Percentiles rank a stretch among this genome's conserved stretches.
Conservation (phyloP, 2,888 invertebrate species). For the Imbricaverruca yamaguchii region DNA sequence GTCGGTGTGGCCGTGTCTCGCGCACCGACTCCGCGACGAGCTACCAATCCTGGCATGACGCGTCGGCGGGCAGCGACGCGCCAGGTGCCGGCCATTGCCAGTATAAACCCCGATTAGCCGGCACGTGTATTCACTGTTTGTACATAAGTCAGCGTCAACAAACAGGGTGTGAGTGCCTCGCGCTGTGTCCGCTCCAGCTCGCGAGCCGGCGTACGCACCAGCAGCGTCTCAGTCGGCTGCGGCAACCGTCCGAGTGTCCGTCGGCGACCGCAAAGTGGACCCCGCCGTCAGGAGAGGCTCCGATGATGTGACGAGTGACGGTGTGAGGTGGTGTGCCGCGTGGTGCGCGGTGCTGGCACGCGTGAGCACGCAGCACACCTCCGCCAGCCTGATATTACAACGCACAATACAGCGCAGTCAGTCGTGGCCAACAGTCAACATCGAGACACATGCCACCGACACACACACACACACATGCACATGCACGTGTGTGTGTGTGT, state of each 20-base stretch:
- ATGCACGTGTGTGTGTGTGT: no score
- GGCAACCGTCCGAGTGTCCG: no score
- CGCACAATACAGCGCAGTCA: neutral
- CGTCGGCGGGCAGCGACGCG: no score
- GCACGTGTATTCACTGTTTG: slow-evolving; percentile 2
- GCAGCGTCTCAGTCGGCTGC: no score
- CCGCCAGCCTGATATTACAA: neutral
- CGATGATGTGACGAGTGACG: neutral
- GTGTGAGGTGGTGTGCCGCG: neutral
- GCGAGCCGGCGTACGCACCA: neutral
- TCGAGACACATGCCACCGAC: neutral
- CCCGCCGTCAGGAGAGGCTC: neutral
- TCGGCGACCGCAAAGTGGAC: no score
- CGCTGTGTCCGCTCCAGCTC: neutral
- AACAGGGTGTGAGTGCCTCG: neutral
- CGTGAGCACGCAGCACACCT: no score
- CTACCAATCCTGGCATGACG: neutral
- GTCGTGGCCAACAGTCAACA: neutral
- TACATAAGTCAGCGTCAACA: neutral
- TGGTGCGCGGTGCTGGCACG: no score
- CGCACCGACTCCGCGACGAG: no score
- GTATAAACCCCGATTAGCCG: no score
- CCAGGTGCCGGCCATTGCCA: no score
- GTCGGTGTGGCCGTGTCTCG: neutral
- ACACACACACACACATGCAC: no score